A percentile compares a stretch with the other conserved stretches of the same genome.
These are phyloP conservation scores for Laspeyria flexula DNA, from an alignment of 2,888 invertebrate species.

Conservation along the genomic window DNA sequence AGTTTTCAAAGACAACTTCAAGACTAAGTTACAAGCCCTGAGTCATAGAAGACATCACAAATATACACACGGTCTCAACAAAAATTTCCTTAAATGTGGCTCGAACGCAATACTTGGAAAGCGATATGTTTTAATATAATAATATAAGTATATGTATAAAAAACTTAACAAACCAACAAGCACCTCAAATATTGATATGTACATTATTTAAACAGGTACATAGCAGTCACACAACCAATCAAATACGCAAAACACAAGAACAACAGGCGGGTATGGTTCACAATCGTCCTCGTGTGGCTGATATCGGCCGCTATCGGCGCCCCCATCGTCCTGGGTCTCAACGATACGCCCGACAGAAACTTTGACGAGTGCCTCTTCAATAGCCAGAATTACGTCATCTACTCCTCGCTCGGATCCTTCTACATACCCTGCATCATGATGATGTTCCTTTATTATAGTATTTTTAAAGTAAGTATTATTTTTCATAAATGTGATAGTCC, in stretches of 20 bases:
- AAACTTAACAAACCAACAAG: too few relatives aligned
- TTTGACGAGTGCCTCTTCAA: slow-evolving; percentile 97
- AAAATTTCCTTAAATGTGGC: too few relatives aligned
- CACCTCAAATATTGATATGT: too few relatives aligned
- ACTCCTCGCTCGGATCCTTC: slow-evolving; percentile 99
- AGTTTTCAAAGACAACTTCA: too few relatives aligned
- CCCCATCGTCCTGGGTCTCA: slow-evolving; percentile 98
- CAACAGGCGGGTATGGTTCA: slow-evolving; percentile 96
- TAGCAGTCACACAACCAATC: slow-evolving; percentile 99
- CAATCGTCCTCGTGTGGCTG: slow-evolving; percentile 98
- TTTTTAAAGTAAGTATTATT: slow-evolving; percentile 93
- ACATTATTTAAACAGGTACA: slow-evolving; percentile 94
- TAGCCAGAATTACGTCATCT: slow-evolving; percentile 99
- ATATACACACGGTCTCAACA: too few relatives aligned
- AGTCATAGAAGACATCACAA: too few relatives aligned
- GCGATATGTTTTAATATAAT: too few relatives aligned
- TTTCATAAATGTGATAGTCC: too few relatives aligned
- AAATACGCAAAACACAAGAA: slow-evolving; percentile 99
- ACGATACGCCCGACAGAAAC: slow-evolving; percentile 94
- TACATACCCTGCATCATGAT: slow-evolving; percentile 99
- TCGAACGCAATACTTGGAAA: too few relatives aligned
- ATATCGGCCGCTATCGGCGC: slow-evolving; percentile 96
- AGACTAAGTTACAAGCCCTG: too few relatives aligned
- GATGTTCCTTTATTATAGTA: slow-evolving; percentile 98
- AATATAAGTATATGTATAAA: too few relatives aligned